These are phyloP conservation scores for Smittia aterrima DNA, from an alignment of 2,888 invertebrate species.

Conservation along the genomic window DNA sequence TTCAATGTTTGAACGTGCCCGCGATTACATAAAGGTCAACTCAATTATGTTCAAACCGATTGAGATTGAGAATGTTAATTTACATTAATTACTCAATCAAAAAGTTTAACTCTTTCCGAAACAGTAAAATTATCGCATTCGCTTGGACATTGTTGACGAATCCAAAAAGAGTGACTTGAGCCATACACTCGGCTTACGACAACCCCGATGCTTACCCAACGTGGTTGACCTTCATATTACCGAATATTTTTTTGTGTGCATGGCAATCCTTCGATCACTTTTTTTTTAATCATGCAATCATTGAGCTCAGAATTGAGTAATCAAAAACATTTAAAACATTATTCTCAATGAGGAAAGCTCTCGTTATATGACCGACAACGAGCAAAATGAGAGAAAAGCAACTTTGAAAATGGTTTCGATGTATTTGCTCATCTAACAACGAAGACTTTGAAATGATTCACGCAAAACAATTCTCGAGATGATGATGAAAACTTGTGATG, in stretches of 20 bases:
- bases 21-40: too few relatives aligned
- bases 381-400: not conserved
- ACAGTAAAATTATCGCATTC: too few relatives aligned
- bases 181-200: not conserved
- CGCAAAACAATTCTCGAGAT: not conserved
- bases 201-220: not conserved
- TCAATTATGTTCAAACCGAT: too few relatives aligned
- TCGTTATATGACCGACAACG: not conserved
- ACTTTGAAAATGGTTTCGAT: not conserved
- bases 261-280: conserved; percentile 26
- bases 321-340: conserved; percentile 1
- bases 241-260: conserved; percentile 36
- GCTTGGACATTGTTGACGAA: too few relatives aligned
- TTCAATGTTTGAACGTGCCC: not conserved
- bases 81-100: too few relatives aligned
- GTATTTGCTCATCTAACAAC: not conserved
- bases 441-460: not conserved
- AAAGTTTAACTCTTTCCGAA: too few relatives aligned
- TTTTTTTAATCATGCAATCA: conserved; percentile 29
- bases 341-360: not conserved
- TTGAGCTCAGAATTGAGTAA: conserved; percentile 28
- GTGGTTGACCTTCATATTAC: conserved; percentile 27
- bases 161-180: not conserved
- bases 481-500: not conserved
- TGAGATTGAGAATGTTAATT: too few relatives aligned